phyloP scores from a whole-genome alignment of 2,113 vertebrate species.

The Odobenus rosmarus region DNA sequence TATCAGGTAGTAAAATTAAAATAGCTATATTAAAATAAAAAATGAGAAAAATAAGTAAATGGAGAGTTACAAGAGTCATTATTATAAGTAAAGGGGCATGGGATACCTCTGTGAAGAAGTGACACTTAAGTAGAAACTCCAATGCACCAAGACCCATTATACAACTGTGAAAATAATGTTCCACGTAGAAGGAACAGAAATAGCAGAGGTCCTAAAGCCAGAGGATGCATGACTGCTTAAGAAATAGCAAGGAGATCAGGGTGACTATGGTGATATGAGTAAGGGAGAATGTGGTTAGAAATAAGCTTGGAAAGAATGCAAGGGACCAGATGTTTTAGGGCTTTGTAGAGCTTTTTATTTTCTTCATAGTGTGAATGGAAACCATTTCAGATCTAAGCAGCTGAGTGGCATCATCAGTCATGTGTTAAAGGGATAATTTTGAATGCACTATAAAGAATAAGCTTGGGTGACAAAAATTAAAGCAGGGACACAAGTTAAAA shows the following conservation, averaged over 20 bases:
- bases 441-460: background rate
- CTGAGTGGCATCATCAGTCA: background rate
- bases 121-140: background rate
- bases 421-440: background rate
- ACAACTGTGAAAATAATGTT: background rate
- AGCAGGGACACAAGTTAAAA: background rate
- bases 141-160: background rate
- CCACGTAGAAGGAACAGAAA: background rate
- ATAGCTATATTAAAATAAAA: background rate
- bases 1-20: background rate
- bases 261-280: background rate
- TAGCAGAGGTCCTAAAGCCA: background rate
- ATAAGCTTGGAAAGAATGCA: background rate
- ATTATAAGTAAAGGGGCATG: background rate
- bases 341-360: background rate
- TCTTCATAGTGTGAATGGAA: background rate
- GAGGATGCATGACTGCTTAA: background rate
- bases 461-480: background rate
- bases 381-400: background rate
- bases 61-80: background rate
- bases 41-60: background rate
- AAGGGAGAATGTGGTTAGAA: background rate
- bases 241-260: background rate
- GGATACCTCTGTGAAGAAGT: background rate
- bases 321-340: background rate